Percentiles rank a stretch among this genome's conserved stretches.
Evolutionary conservation across 2,113 vertebrate species (phyloP).

Genomic region (Gnathonemus longibarbis): DNA sequence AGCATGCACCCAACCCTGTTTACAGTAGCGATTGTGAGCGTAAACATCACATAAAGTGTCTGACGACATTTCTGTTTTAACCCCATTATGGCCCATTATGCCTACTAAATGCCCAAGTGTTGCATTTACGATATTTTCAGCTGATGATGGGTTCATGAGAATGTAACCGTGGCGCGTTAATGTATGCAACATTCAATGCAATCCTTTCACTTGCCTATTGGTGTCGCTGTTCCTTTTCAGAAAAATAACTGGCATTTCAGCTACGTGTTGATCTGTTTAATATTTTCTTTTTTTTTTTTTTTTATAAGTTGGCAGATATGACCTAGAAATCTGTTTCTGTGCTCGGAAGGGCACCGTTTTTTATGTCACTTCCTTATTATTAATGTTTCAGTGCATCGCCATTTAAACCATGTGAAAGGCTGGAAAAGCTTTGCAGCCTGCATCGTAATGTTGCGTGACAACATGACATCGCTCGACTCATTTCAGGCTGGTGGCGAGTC

Average conservation of each 20-base stretch:
- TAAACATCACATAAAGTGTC: background rate
- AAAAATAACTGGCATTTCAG: background rate
- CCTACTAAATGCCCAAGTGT: background rate
- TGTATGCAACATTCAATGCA: background rate
- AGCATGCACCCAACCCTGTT: background rate
- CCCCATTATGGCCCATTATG: background rate
- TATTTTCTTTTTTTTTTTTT: background rate
- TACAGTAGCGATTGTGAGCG: background rate
- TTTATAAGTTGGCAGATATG: background rate
- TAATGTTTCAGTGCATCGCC: background rate
- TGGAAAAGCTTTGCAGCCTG: background rate
- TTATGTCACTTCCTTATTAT: background rate
- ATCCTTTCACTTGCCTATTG: background rate
- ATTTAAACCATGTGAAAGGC: background rate
- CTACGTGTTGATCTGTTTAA: background rate
- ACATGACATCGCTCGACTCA: background rate
- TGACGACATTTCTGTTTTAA: background rate
- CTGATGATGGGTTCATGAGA: background rate
- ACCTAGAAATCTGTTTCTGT: background rate
- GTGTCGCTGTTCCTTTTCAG: background rate
- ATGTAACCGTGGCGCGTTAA: background rate
- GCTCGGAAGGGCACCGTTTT: background rate
- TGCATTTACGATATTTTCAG: background rate
- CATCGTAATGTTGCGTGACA: background rate
- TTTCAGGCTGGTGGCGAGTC: background rate